Evolutionary conservation across 2,113 vertebrate genomes (phyloP).

Genomic region (Thamnophis sirtalis): DNA sequence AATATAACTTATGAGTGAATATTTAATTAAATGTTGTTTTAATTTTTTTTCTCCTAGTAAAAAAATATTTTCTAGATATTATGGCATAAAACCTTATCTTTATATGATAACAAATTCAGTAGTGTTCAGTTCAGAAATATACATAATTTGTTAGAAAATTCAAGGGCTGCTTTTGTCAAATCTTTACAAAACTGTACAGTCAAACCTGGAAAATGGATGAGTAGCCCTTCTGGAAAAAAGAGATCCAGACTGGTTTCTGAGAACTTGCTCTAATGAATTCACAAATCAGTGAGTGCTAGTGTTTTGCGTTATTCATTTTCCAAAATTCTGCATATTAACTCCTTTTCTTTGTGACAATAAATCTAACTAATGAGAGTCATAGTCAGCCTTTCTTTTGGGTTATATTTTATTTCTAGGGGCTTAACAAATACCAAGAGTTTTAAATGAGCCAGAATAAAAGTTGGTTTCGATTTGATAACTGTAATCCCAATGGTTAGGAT

Average conservation of each 20-base stretch:
- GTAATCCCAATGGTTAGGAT: conserved; percentile 34
- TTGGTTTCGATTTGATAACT: conserved; percentile 57
- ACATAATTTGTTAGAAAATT: conserved; percentile 41
- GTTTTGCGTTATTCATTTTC: neutral
- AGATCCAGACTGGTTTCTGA: neutral
- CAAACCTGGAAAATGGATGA: conserved; percentile 39
- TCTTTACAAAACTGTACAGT: conserved; percentile 51
- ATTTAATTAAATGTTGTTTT: conserved; percentile 39
- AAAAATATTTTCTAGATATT: conserved; percentile 31
- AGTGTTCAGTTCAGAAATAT: conserved; percentile 40
- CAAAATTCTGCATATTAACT: neutral
- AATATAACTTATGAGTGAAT: conserved; percentile 22
- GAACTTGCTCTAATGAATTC: neutral
- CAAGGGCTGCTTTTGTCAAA: conserved; percentile 37
- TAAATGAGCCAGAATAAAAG: conserved; percentile 49
- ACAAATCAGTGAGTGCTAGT: neutral
- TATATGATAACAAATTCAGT: conserved; percentile 25
- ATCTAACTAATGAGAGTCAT: neutral
- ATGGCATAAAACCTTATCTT: conserved; percentile 40
- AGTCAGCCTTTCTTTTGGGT: neutral
- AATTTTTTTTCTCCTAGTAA: conserved; percentile 10
- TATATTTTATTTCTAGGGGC: neutral
- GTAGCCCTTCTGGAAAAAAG: neutral
- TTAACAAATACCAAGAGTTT: neutral
- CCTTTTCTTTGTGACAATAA: neutral